Evolutionary conservation across 2,888 invertebrate species (phyloP).

Genomic region (Agrotis exclamationis): DNA sequence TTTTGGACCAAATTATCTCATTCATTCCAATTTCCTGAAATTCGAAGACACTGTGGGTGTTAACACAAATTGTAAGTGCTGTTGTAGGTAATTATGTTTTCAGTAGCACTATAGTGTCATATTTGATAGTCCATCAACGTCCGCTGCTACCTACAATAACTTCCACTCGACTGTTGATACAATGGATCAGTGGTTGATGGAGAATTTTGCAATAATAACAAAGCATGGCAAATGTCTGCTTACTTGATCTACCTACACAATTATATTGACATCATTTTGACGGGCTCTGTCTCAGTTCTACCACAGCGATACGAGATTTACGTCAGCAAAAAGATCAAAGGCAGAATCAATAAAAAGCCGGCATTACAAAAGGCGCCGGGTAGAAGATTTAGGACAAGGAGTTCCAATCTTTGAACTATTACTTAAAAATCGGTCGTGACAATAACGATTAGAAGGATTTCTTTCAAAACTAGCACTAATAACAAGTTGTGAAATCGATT

Average conservation of each 20-base stretch:
- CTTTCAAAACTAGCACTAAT: conserved; percentile 16
- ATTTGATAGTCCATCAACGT: conserved; percentile 14
- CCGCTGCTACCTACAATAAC: conserved; percentile 13
- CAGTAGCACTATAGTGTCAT: not conserved
- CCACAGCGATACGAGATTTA: not conserved
- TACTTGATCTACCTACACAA: too few relatives aligned
- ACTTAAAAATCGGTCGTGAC: conserved; percentile 4
- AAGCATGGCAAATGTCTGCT: not conserved
- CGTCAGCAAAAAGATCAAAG: not conserved
- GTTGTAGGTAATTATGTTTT: not conserved
- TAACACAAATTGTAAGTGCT: not conserved
- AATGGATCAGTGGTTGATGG: not conserved
- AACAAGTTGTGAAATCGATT: conserved; percentile 24
- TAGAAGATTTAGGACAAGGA: not conserved
- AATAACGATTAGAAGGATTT: conserved; percentile 12
- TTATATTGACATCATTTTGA: not conserved
- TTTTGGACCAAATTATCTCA: not conserved
- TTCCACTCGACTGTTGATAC: conserved; percentile 10
- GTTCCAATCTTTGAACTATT: conserved; percentile 1
- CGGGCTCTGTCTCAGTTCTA: not conserved
- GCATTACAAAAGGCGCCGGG: not conserved
- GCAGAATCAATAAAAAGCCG: not conserved
- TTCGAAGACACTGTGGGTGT: not conserved
- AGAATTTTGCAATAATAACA: conserved; percentile 1
- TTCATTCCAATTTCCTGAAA: not conserved